Base-by-base conservation (phyloP, 2,888 invertebrate species). In the Sesia bembeciformis region DNA sequence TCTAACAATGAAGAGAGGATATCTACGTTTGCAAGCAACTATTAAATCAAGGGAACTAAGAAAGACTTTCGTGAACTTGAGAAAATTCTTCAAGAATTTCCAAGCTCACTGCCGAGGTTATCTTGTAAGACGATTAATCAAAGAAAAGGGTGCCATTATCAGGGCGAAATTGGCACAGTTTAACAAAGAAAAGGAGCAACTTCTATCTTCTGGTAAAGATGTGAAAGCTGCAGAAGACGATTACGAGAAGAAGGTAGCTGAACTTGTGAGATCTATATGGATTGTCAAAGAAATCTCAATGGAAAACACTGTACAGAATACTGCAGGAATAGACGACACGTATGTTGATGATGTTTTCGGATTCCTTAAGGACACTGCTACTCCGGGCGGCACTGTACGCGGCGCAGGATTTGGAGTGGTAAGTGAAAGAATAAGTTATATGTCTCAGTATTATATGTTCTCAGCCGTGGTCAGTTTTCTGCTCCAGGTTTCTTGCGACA, bases 1-100 rank as follows among this genome's bases (percentile, higher is more conserved):
- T 80, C 75, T 93, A 38, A 78, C 83, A 39, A 94, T 95, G 90
- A 90, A 91, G 58, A 91, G 92, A 65, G 98, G 98, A 4, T 96
- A 96, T 77, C 91, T 93, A 68, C 91, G 98, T 50, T 84, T 98
- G 41, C 98, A 98, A 78, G 97, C 98, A 0, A 90, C 93, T 53
- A 92, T 97, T 53, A 91, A 93, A 57, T 94, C 97, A 0, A 91
- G 96, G 61, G 92, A 93, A 63, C 79, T 95, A 38, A 93, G 94
- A 40, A 91, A 91, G 63, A 91, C 93, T 5, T 98, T 95, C 79
- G 89, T 92, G 52, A 92, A 92, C 61, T 88, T 95, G 53, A 91
- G 95, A 54, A 90, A 90, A 54, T 91, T 92, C 73, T 92, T 96
- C 59, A 91, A 91, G 40, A 91, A 92, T 49, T 78, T 98, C 43